These are phyloP conservation scores for Formica selysi DNA, from an alignment of 1,140 invertebrate genomes.

Conservation along the genomic window DNA sequence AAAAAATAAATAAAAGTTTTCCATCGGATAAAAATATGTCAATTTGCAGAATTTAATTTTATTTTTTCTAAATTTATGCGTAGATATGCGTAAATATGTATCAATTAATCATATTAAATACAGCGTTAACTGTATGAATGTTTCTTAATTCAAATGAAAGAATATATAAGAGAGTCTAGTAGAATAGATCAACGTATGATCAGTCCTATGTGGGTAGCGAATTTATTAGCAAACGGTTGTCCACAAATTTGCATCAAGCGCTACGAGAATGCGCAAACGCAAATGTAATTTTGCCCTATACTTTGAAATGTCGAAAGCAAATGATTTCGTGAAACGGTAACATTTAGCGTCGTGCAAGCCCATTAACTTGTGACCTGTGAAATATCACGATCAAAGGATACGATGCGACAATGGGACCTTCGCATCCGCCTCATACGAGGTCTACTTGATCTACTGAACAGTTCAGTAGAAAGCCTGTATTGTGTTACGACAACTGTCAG, in stretches of 20 bases:
- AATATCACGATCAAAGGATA: conserved; percentile 39
- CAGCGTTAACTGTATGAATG: neutral
- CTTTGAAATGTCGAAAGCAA: conserved; percentile 14
- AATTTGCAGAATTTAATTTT: neutral
- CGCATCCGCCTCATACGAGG: conserved; percentile 7
- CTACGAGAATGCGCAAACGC: neutral
- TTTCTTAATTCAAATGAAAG: conserved; percentile 10
- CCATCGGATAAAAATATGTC: neutral
- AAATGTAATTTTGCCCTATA: conserved; percentile 11
- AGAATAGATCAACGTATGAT: conserved; percentile 30
- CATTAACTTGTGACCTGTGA: conserved; percentile 43
- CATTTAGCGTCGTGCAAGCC: neutral
- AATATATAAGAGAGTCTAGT: neutral
- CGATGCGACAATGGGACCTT: neutral
- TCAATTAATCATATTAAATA: conserved; percentile 25
- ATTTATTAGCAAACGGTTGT: conserved; percentile 50
- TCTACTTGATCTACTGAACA: conserved; percentile 49
- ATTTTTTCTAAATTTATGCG: neutral
- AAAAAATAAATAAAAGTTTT: neutral
- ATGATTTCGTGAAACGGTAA: conserved; percentile 21
- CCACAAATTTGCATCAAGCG: conserved; percentile 46
- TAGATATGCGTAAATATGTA: neutral
- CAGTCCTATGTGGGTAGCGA: conserved; percentile 8
- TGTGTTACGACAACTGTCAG: conserved; percentile 24
- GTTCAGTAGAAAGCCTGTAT: conserved; percentile 33